Evolutionary conservation across 2,888 invertebrate species (phyloP), one percentile per base, ranked within the genome.

Genomic region (Sinodicranocentrus sp.): DNA sequence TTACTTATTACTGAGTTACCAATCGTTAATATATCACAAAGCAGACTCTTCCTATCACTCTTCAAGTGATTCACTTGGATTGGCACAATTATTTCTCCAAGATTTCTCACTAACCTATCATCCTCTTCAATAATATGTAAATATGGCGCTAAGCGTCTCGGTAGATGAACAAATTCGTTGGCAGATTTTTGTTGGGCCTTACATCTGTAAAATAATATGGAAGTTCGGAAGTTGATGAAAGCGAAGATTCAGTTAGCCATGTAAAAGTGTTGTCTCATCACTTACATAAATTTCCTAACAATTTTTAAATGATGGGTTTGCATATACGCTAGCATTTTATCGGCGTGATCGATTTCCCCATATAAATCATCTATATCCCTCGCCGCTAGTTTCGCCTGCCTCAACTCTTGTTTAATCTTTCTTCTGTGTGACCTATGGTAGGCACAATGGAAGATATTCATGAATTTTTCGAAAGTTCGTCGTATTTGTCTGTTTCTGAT

Each of bases 51-150:
- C n/a, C 61, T 63, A 33, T 84, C 80, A 23, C 84, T 84, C 70
- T 71, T 73, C 0, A 80, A 28, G 26, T 80, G 67, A 67, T 84
- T 63, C 5, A 84, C 44, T 21, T 80, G 76, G 13, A 84, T 65
- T 2, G 84, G 84, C 2, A 72, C 67, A 17, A 84, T 59, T 23
- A 84, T 68, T 71, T 84, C 84, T 23, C 84, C 84, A 10, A 84
- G 71, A 70, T 84, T 70, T 54, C 80, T 33, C 5, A 76, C 52
- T 26, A 84, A 39, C 19, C 63, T 75, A 10, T 84, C 84, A 54
- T 84, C 80, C 5, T 68, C 65, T 21, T 61, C 23, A 25, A 84
- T 80, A 1, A 76, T 19, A 13, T 52, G 17, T 15, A 84, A 63
- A 57, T 68, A 71, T 1, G 84, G 84, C 25, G 76, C 67, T 33